Evolutionary conservation across 2,113 vertebrate species (phyloP), one percentile per base, ranked within the genome.

Genomic region (Thalassoma bifasciatum): DNA sequence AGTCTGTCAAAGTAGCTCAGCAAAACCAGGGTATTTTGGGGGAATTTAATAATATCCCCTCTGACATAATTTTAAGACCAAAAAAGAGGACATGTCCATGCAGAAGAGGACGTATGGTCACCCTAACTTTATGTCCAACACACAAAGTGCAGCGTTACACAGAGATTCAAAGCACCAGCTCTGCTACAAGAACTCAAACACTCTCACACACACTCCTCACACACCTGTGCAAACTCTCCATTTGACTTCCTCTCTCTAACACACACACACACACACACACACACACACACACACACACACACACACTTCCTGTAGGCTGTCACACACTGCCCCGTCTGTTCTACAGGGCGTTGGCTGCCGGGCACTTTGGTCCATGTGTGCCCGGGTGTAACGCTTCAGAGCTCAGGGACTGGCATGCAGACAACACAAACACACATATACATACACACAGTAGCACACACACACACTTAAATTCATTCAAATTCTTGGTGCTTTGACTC

Each of bases 191-290:
- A 56, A 70, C 72, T 77, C 54, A 81, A 67, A 75, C 53, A 53
- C 80, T 72, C 71, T 61, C 47, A 63, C 50, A 65, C 23, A 58
- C 64, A 66, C 58, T 23, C 65, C 57, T 77, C 79, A 82, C 81
- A 83, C 90, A 92, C 91, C 91, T 93, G 92, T 88, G 86, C 86
- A 91, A 91, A 91, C 86, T 88, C 76, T 80, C 77, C 21, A 30
- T 86, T 72, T 10, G 56, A 85, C 80, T 84, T 84, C 79, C 75
- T 82, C 65, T 74, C 80, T 36, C 54, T 47, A 70, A 66, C n/a
- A n/a, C n/a, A n/a, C n/a, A n/a, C n/a, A n/a, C n/a, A n/a, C n/a
- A n/a, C n/a, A n/a, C 72, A 52, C 59, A 22, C 50, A 79, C 77
- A 84, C 38, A 69, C 64, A 66, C 72, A 52, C 59, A 22, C 42